Base-by-base conservation (phyloP, 2,797 vertebrate genomes). In the Acrossocheilus fasciatus region DNA sequence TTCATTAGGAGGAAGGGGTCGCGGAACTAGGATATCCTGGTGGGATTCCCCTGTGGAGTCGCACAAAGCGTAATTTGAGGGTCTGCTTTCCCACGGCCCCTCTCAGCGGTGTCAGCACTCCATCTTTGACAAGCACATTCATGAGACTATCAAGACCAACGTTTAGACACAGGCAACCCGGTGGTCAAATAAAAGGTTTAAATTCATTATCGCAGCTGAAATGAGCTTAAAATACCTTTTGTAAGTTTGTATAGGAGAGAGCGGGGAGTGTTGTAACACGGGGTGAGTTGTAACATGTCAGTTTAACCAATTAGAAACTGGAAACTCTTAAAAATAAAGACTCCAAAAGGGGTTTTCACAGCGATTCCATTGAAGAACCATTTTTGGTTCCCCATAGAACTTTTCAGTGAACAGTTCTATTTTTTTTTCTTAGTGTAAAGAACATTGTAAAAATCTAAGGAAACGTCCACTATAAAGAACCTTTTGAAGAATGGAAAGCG, bases 31-130 rank as follows among this genome's bases (percentile, higher is more conserved):
- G 92, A 93, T 92, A 91, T 84, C 87, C 88, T 94, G 93, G 92
- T 93, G 92, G 89, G 91, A 89, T 88, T 91, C 93, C 93, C 92
- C 84, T 66, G 89, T 89, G 91, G 91, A 91, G 88, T 26, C 83
- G 88, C 91, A 94, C 92, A 93, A 94, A 94, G 93, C 88, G 86
- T 92, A 91, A 90, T 89, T 90, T 81, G 89, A 90, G 88, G 91
- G 91, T 93, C 92, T 87, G 88, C 92, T 93, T 95, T 96, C 95
- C 95, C 95, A 96, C 94, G 94, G 93, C 94, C 93, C 88, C 88
- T 90, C 91, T 89, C 91, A 88, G 90, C 75, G 77, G 89, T 93
- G 93, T 93, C 93, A 93, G 91, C 90, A 88, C 91, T 94, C 92
- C 91, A 93, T 94, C 86, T 89, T 88, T 87, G 90, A 93, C 89